Percentiles rank a stretch among this genome's conserved stretches.
These are phyloP conservation scores for Onychostoma macrolepis DNA, from an alignment of 2,113 vertebrate genomes.

Conservation along the genomic window DNA sequence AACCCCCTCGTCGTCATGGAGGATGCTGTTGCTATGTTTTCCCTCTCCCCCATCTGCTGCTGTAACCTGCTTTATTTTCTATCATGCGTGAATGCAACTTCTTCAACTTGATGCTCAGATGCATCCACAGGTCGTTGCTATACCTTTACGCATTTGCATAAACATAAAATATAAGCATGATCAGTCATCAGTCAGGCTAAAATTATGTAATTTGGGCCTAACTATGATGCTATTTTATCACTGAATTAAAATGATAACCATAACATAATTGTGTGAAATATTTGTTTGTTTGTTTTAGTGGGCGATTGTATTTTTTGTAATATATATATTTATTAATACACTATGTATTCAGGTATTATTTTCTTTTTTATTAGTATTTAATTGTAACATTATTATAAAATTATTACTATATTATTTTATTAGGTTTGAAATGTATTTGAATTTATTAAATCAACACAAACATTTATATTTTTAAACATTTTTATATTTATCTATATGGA, in stretches of 20 bases:
- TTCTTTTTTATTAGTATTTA: background rate
- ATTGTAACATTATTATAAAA: background rate
- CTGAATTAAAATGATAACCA: background rate
- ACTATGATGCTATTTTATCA: background rate
- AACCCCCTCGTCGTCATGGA: conserved; percentile 67
- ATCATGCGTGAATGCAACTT: conserved; percentile 30
- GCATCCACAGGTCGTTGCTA: conserved; percentile 57
- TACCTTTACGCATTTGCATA: conserved; percentile 8
- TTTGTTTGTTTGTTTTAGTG: background rate
- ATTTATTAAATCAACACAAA: background rate
- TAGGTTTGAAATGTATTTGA: background rate
- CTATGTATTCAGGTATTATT: background rate
- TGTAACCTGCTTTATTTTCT: background rate
- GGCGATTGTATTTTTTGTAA: background rate
- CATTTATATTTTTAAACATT: background rate
- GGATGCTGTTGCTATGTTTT: conserved; percentile 64
- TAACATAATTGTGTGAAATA: background rate
- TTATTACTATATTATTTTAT: background rate
- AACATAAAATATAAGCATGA: background rate
- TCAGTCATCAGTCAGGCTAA: background rate
- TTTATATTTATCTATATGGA: background rate
- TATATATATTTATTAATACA: background rate
- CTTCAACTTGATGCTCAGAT: conserved; percentile 36
- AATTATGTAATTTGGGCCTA: background rate
- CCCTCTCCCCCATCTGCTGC: conserved; percentile 1